Percentiles rank a stretch among this genome's conserved stretches.
Evolutionary conservation across 2,797 vertebrate species (phyloP).

Genomic region (Epinephelus awoara): DNA sequence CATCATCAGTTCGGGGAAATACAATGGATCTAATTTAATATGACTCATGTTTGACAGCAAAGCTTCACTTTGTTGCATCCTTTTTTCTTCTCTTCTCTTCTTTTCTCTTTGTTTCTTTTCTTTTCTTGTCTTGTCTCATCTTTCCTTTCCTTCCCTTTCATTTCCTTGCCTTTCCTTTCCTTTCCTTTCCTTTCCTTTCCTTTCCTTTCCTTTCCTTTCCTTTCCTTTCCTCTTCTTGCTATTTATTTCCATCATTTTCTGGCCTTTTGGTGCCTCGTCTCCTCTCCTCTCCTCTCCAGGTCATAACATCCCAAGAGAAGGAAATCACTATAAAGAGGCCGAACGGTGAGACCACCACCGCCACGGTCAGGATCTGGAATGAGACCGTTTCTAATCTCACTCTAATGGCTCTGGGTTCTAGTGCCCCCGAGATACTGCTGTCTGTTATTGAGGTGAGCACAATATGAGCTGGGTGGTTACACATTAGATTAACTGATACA

Average conservation of each 20-base stretch:
- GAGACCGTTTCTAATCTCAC: conserved; percentile 92
- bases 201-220: not conserved
- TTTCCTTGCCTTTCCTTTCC: too few species aligned
- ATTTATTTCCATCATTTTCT: not conserved
- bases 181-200: too few species aligned
- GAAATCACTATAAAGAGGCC: conserved; percentile 88
- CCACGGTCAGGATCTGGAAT: conserved; percentile 90
- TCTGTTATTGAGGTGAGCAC: conserved; percentile 87
- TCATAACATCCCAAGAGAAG: conserved; percentile 91
- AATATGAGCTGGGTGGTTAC: conserved; percentile 61
- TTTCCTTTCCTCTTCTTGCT: not conserved
- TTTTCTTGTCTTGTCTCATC: not conserved
- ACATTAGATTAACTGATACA: conserved; percentile 29
- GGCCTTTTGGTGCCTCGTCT: not conserved
- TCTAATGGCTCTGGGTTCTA: conserved; percentile 90
- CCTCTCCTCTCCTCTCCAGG: conserved; percentile 58
- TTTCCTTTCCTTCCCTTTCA: not conserved
- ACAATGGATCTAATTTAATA: not conserved
- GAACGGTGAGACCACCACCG: conserved; percentile 89
- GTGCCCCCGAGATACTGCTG: conserved; percentile 90
- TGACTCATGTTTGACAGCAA: not conserved
- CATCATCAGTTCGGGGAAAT: not conserved
- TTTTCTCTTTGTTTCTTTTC: not conserved
- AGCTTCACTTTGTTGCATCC: not conserved
- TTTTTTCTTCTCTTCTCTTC: not conserved